These are phyloP conservation scores for Harpalus rubripes DNA, from an alignment of 2,888 invertebrate genomes.

Conservation along the genomic window DNA sequence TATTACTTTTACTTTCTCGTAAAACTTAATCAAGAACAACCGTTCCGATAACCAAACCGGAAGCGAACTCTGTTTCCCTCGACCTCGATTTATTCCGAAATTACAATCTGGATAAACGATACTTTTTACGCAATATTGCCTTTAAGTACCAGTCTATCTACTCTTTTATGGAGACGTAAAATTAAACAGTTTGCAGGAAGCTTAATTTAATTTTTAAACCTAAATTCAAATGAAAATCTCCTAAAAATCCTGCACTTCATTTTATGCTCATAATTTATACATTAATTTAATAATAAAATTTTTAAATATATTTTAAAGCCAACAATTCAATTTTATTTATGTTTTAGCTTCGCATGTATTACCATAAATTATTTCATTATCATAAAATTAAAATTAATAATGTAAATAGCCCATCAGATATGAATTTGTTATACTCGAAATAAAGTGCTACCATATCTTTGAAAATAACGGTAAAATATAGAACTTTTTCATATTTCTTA, in stretches of 20 bases:
- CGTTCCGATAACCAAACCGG: conserved; percentile 29
- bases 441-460: not conserved
- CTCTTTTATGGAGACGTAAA: conserved; percentile 28
- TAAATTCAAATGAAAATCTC: not conserved
- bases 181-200: not conserved
- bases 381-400: not conserved
- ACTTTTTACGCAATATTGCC: conserved; percentile 29
- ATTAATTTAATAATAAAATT: not conserved
- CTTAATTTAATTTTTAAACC: conserved; percentile 31
- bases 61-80: conserved; percentile 1
- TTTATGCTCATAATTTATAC: not conserved
- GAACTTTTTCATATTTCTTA: too few species aligned
- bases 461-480: too few species aligned
- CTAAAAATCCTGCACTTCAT: conserved; percentile 3
- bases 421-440: not conserved
- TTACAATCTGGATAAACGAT: conserved; percentile 27
- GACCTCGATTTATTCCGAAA: conserved; percentile 14
- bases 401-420: not conserved
- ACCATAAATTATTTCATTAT: not conserved
- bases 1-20: conserved; percentile 56
- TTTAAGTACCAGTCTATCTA: conserved; percentile 20
- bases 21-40: conserved; percentile 58
- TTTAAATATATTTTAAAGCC: not conserved
- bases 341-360: not conserved
- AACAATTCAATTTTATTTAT: not conserved